Conservation (phyloP, 2,797 vertebrate genomes). For the Lithobates pipiens region DNA sequence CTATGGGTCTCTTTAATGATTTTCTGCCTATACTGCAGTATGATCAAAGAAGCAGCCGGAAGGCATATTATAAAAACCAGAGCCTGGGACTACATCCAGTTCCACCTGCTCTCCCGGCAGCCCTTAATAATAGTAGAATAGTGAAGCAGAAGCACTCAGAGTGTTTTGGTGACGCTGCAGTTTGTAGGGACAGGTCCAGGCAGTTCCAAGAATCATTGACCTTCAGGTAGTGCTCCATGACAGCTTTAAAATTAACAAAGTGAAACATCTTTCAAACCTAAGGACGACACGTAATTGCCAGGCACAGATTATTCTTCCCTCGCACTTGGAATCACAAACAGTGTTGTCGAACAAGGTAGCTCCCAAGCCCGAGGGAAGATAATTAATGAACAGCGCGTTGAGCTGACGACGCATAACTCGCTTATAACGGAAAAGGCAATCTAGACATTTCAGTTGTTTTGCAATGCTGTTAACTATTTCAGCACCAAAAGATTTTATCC, state of each 20-base stretch:
- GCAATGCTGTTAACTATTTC: background rate
- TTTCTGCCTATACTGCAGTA: background rate
- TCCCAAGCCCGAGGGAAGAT: slow-evolving; percentile 21
- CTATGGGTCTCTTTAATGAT: no score
- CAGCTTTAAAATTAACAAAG: slow-evolving; percentile 6
- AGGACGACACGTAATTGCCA: slow-evolving; percentile 7
- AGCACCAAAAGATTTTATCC: no score
- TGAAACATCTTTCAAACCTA: background rate
- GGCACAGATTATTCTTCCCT: background rate
- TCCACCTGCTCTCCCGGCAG: slow-evolving; percentile 11
- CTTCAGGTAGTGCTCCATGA: background rate
- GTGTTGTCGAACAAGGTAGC: background rate
- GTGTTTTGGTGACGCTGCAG: slow-evolving; percentile 32
- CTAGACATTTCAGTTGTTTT: background rate
- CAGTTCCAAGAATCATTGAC: background rate
- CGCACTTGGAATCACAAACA: slow-evolving; percentile 24
- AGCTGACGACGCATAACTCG: background rate
- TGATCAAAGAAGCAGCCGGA: background rate
- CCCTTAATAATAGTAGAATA: background rate
- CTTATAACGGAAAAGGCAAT: slow-evolving; percentile 25
- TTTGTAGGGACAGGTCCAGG: slow-evolving; percentile 1
- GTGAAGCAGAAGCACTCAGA: background rate
- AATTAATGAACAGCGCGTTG: slow-evolving; percentile 14
- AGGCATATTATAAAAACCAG: background rate
- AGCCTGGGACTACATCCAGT: background rate